These are phyloP conservation scores for Sebastiscus albofasciatus DNA, from an alignment of 2,797 vertebrate species.

Conservation along the genomic window DNA sequence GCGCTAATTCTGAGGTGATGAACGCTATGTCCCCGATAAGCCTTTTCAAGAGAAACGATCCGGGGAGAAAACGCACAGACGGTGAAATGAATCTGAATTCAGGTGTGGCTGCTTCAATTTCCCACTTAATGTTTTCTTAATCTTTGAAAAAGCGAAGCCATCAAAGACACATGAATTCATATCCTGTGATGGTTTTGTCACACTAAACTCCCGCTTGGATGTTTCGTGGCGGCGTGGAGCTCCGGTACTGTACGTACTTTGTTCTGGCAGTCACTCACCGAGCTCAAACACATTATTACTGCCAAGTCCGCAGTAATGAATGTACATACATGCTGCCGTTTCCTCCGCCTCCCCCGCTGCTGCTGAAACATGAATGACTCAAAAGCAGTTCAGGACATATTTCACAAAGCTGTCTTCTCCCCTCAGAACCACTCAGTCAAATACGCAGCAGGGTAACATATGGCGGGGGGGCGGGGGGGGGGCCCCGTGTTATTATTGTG, in stretches of 20 bases:
- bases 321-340: constrained; percentile 77
- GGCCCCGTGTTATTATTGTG: constrained; percentile 48
- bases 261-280: constrained; percentile 67
- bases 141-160: constrained; percentile 1
- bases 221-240: constrained; percentile 21
- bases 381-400: constrained; percentile 65
- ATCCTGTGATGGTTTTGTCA: constrained; percentile 38
- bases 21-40: constrained; percentile 85
- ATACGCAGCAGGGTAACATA: constrained; percentile 45
- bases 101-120: constrained; percentile 3
- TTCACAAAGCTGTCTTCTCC: constrained; percentile 64
- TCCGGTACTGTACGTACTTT: constrained; percentile 61
- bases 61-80: constrained; percentile 40
- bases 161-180: constrained; percentile 15
- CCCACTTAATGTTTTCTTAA: constrained; percentile 16
- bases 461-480: constrained; percentile 10
- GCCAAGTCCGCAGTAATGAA: constrained; percentile 76
- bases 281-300: constrained; percentile 74
- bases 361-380: constrained; percentile 80
- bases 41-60: constrained; percentile 63
- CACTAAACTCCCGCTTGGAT: constrained; percentile 57
- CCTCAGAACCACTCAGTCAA: constrained; percentile 72
- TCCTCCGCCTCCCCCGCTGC: constrained; percentile 60
- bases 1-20: constrained; percentile 71
- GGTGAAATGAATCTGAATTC: constrained; percentile 22